phyloP scores from a whole-genome alignment of 2,113 vertebrate genomes.

The Chinchilla lanigera region DNA sequence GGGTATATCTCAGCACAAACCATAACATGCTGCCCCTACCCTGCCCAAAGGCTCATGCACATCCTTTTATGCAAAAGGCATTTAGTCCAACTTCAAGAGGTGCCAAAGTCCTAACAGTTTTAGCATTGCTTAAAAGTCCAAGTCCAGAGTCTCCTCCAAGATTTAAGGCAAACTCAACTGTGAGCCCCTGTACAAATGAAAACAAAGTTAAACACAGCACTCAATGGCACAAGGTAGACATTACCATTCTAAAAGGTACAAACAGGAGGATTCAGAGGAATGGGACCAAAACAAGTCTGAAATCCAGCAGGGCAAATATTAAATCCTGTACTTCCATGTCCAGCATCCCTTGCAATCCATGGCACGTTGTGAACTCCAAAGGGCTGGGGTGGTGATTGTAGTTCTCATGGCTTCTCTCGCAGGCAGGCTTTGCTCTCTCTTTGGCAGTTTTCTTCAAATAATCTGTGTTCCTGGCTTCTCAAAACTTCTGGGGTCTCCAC shows the following conservation, averaged over 20 bases:
- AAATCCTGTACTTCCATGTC: background rate
- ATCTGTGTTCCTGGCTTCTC: background rate
- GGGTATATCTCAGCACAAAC: background rate
- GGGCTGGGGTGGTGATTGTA: background rate
- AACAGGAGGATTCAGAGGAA: background rate
- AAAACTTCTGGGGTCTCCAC: background rate
- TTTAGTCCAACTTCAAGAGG: background rate
- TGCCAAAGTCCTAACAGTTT: background rate
- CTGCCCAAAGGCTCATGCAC: background rate
- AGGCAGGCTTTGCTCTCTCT: background rate
- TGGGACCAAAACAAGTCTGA: background rate
- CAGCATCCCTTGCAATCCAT: background rate
- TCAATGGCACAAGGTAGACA: background rate
- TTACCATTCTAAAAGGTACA: background rate
- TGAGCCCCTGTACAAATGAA: background rate
- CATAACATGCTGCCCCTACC: background rate
- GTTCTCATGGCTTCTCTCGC: background rate
- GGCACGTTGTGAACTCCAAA: background rate
- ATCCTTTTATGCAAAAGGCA: background rate
- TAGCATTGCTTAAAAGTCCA: background rate
- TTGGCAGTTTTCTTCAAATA: background rate
- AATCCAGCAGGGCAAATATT: background rate
- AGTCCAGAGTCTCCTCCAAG: background rate
- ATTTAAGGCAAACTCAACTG: background rate
- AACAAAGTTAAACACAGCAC: background rate